Evolutionary conservation across 2,797 vertebrate species (phyloP), one percentile per base, ranked within the genome.

Genomic region (Coccyzus lansbergi): DNA sequence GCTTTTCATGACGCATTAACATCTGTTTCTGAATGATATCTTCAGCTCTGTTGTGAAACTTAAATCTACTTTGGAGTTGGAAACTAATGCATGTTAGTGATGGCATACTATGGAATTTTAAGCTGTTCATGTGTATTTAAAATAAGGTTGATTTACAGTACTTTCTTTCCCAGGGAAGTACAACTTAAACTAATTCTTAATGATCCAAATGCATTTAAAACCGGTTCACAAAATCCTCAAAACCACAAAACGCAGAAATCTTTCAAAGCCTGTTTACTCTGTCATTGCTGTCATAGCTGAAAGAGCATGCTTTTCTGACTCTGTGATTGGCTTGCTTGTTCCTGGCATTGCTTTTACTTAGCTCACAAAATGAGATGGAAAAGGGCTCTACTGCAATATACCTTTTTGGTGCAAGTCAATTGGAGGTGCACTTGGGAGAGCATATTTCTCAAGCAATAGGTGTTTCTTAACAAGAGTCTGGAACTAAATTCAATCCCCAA

Each of bases 181-280:
- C 69, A 91, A 84, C 86, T 91, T 95, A 95, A 97, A 92, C 65
- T 94, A 97, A 97, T 97, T 97, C 63, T 63, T 92, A 95, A 94
- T 95, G 96, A 97, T 97, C 91, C 86, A 91, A 91, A 88, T 48
- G 26, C 80, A 88, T 93, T 96, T 95, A 81, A 94, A 87, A 88
- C 92, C 80, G 42, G 67, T 93, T 97, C 91, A 70, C 81, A 86
- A 97, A 96, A 88, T 79, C 65, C 80, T 96, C 33, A 83, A 75
- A 86, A 82, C 3, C 56, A 88, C 44, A 77, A 25, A 83, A 40
- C 78, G 89, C 8, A 0, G 69, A 49, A 91, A 75, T 78, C 38
- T 82, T 84, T 83, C 68, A 52, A 78, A 93, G 71, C 8, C 42
- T 77, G 75, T 96, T 96, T 93, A 52, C 49, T 88, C 24, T 74